Conservation (phyloP, 2,797 vertebrate genomes). For the Alca torda region DNA sequence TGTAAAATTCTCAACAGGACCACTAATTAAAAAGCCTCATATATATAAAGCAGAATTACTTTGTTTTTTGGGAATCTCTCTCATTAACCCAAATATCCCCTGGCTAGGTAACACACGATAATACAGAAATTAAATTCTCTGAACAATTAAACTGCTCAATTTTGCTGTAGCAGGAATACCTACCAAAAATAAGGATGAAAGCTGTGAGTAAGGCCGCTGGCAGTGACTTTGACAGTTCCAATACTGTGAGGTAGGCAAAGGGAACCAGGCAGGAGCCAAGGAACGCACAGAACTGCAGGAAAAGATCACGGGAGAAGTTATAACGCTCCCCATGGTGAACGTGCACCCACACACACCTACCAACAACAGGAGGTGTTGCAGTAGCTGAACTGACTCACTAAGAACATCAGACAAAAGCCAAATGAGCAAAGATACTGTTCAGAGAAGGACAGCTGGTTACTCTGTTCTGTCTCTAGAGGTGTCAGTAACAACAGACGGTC, state of each 20-base stretch:
- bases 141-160: not conserved
- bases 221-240: slow-evolving; percentile 86
- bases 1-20: not conserved
- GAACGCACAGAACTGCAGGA: slow-evolving; percentile 87
- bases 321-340: not conserved
- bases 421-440: not conserved
- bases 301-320: not conserved
- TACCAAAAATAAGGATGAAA: slow-evolving; percentile 90
- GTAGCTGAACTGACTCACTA: not conserved
- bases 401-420: not conserved
- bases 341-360: no score
- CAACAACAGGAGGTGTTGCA: not conserved
- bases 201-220: slow-evolving; percentile 88
- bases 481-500: not conserved
- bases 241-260: slow-evolving; percentile 89
- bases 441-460: not conserved
- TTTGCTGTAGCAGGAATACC: slow-evolving; percentile 47
- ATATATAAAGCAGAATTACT: not conserved
- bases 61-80: not conserved
- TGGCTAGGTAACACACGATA: not conserved
- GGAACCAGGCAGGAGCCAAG: slow-evolving; percentile 90
- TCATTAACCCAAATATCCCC: not conserved
- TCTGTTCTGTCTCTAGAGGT: not conserved
- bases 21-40: not conserved
- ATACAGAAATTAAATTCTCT: not conserved